Conservation (phyloP, 35 echinoderm and acorn worm species). For the Anneissia japonica region DNA sequence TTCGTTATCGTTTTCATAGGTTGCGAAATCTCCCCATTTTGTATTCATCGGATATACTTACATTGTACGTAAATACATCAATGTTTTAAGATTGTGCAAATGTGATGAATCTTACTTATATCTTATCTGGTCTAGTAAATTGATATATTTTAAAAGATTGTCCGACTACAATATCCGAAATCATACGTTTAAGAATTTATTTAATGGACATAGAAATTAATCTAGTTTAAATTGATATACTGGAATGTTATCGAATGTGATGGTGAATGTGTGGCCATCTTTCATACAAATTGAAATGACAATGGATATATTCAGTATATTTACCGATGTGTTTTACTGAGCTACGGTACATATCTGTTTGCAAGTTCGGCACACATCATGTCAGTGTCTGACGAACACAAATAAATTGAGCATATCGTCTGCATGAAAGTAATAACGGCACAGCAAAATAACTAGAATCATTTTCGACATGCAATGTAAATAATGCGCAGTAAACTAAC, state of each 20-base stretch:
- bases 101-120: background rate
- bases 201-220: background rate
- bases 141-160: background rate
- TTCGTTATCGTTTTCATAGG: too few relatives aligned
- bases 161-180: background rate
- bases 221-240: background rate
- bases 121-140: background rate
- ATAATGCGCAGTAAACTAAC: background rate
- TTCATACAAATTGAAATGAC: background rate
- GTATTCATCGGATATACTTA: too few relatives aligned
- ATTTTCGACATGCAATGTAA: background rate
- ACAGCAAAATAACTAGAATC: background rate
- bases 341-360: too few relatives aligned
- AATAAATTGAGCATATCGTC: background rate
- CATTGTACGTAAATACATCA: too few relatives aligned
- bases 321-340: too few relatives aligned
- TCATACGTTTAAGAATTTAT: background rate
- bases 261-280: background rate
- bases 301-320: too few relatives aligned
- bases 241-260: background rate
- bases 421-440: background rate
- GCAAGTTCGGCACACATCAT: too few relatives aligned
- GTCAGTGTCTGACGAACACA: background rate
- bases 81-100: background rate
- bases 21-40: too few relatives aligned